Conservation (phyloP, 2,888 invertebrate genomes). For the Cyclophora punctaria region DNA sequence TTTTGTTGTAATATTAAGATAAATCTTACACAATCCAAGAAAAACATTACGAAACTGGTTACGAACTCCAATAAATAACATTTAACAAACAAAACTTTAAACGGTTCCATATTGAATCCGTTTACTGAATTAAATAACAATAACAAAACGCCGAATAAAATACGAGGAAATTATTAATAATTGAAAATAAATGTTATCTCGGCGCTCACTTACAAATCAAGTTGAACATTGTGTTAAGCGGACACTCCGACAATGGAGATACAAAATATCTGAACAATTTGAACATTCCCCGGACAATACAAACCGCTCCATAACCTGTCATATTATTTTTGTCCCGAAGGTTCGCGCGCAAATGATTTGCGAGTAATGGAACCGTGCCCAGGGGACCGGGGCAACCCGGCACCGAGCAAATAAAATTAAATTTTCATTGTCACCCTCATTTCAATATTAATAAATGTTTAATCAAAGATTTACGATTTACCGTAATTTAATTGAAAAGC, state of each 20-base stretch:
- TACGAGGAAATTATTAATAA: neutral
- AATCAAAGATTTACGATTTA: constrained; percentile 16
- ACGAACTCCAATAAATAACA: too few species aligned
- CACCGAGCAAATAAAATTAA: constrained; percentile 34
- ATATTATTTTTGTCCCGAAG: constrained; percentile 47
- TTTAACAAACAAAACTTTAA: too few species aligned
- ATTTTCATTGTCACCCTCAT: constrained; percentile 41
- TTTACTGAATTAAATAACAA: neutral
- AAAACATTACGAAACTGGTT: too few species aligned
- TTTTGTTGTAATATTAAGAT: too few species aligned
- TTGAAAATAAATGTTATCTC: constrained; percentile 1
- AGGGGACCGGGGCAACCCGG: constrained; percentile 20
- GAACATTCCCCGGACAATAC: constrained; percentile 41
- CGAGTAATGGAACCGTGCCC: constrained; percentile 34
- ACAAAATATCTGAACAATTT: constrained; percentile 27
- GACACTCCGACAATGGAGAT: constrained; percentile 16
- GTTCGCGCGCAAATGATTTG: constrained; percentile 43
- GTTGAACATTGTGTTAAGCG: constrained; percentile 12
- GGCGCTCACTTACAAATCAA: constrained; percentile 10
- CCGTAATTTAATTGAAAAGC: neutral
- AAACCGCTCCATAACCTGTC: constrained; percentile 37
- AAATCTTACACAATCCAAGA: too few species aligned
- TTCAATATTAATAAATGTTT: constrained; percentile 32
- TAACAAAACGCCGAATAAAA: constrained; percentile 2
- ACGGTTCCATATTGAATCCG: too few species aligned